Percentiles rank a stretch among this genome's conserved stretches.
These are phyloP conservation scores for Orthosia incerta DNA, from an alignment of 2,888 invertebrate genomes.

Conservation along the genomic window DNA sequence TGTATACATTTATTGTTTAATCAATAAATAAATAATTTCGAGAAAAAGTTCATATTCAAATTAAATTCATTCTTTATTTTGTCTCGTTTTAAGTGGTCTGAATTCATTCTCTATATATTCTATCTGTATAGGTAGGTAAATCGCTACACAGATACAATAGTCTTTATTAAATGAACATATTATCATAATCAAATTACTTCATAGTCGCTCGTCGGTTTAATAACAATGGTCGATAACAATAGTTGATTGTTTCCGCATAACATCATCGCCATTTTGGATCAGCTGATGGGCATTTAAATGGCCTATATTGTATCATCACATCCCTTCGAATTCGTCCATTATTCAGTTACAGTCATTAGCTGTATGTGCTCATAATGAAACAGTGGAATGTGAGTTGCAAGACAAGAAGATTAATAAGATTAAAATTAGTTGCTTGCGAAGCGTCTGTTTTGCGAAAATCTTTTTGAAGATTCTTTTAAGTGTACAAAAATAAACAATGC, in stretches of 20 bases:
- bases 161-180: neutral
- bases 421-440: neutral
- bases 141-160: neutral
- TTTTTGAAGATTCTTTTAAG: neutral
- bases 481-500: conserved; percentile 1
- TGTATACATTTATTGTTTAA: too few relatives aligned
- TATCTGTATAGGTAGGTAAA: neutral
- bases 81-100: too few relatives aligned
- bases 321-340: conserved; percentile 10
- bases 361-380: neutral
- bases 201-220: conserved; percentile 1
- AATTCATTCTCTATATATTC: neutral
- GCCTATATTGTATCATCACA: conserved; percentile 8
- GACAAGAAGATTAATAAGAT: neutral
- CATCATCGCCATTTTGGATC: conserved; percentile 24
- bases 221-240: conserved; percentile 40
- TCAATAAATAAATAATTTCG: too few relatives aligned
- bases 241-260: conserved; percentile 52
- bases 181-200: conserved; percentile 18
- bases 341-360: neutral
- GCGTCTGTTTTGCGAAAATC: neutral
- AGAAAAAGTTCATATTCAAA: too few relatives aligned
- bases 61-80: too few relatives aligned
- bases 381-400: neutral
- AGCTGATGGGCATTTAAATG: conserved; percentile 18